phyloP scores from a whole-genome alignment of 2,113 vertebrate genomes.

The Australoheros scitulus region DNA sequence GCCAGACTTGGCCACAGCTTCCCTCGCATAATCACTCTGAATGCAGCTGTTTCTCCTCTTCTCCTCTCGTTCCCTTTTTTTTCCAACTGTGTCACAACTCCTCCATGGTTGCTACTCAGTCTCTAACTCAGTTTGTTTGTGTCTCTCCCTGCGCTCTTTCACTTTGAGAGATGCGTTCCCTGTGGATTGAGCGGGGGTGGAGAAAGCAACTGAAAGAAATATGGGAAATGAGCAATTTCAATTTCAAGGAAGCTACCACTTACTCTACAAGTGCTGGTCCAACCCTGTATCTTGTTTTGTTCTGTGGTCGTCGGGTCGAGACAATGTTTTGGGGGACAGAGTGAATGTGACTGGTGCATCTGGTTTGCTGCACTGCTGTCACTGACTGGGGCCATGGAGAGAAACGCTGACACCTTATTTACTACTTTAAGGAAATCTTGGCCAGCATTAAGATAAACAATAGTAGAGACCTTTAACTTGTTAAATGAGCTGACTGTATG shows the following conservation, averaged over 20 bases:
- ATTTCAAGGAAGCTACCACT: constrained; percentile 68
- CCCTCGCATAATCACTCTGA: constrained; percentile 35
- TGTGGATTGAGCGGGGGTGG: constrained; percentile 31
- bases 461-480: background rate
- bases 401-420: constrained; percentile 33
- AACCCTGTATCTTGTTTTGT: constrained; percentile 68
- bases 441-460: background rate
- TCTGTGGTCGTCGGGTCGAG: constrained; percentile 57
- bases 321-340: constrained; percentile 44
- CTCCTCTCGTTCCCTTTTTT: constrained; percentile 8
- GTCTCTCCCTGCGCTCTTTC: constrained; percentile 7
- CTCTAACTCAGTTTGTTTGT: constrained; percentile 38
- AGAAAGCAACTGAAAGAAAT: constrained; percentile 55
- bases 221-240: constrained; percentile 67
- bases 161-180: constrained; percentile 38
- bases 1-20: constrained; percentile 28
- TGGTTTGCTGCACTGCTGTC: constrained; percentile 15
- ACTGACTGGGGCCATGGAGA: background rate
- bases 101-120: constrained; percentile 45
- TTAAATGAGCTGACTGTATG: background rate
- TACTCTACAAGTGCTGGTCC: constrained; percentile 65
- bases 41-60: constrained; percentile 32
- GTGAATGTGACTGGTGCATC: constrained; percentile 54
- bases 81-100: constrained; percentile 57
- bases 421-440: constrained; percentile 20